A percentile compares a stretch with the other conserved stretches of the same genome.
Evolutionary conservation across 2,113 vertebrate genomes (phyloP).

Genomic region (Antechinus flavipes): DNA sequence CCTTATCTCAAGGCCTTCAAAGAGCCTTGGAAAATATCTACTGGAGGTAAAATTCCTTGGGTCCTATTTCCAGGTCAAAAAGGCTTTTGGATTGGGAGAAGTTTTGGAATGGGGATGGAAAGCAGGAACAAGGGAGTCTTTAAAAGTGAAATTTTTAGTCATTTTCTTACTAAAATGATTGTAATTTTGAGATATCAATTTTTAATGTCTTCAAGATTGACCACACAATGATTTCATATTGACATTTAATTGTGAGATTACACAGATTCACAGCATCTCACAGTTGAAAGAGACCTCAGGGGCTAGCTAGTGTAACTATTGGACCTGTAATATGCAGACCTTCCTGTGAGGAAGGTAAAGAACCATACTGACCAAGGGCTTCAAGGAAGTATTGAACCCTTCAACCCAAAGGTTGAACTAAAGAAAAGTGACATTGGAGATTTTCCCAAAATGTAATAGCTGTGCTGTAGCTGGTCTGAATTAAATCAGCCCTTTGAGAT

Average conservation of each 20-base stretch:
- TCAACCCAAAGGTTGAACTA: background rate
- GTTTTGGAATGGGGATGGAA: background rate
- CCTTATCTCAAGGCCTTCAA: slow-evolving; percentile 39
- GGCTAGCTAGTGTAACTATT: background rate
- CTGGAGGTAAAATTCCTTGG: slow-evolving; percentile 13
- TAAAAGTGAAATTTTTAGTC: slow-evolving; percentile 3
- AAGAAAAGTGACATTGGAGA: background rate
- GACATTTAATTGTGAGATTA: slow-evolving; percentile 34
- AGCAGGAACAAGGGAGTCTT: background rate
- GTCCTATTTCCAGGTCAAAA: slow-evolving; percentile 32
- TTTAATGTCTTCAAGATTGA: background rate
- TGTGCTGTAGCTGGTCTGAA: background rate
- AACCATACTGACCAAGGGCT: background rate
- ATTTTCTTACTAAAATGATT: slow-evolving; percentile 33
- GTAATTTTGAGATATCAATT: background rate
- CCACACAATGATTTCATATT: background rate
- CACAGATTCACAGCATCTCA: background rate
- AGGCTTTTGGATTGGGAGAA: background rate
- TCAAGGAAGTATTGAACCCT: background rate
- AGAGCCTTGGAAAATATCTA: background rate
- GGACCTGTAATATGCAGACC: background rate
- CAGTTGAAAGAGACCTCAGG: background rate
- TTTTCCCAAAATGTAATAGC: background rate
- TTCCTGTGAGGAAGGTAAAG: background rate
- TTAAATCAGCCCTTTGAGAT: background rate